These are phyloP conservation scores for Atta texana DNA, from an alignment of 1,140 invertebrate genomes.

Conservation along the genomic window DNA sequence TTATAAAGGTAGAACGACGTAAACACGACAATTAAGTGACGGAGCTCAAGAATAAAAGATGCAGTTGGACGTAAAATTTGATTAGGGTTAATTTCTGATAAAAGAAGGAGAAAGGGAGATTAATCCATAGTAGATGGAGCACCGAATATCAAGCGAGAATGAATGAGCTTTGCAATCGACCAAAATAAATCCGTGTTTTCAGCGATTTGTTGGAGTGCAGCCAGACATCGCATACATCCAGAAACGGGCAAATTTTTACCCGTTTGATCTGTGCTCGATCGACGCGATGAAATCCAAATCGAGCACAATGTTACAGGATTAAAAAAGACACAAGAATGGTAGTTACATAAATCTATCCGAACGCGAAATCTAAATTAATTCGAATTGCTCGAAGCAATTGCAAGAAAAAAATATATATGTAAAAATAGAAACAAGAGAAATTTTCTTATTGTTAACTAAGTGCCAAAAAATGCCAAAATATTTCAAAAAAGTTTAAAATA, in stretches of 20 bases:
- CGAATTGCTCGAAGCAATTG: not conserved
- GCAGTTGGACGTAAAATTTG: not conserved
- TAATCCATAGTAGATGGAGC: conserved; percentile 2
- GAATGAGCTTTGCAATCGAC: conserved; percentile 40
- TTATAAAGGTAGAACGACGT: not conserved
- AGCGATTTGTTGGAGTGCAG: conserved; percentile 45
- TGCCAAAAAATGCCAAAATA: not conserved
- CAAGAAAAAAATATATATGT: not conserved
- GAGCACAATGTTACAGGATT: not conserved
- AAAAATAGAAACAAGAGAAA: not conserved
- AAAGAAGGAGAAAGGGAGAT: not conserved
- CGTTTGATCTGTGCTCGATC: not conserved
- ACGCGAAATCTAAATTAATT: not conserved
- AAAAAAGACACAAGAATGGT: not conserved
- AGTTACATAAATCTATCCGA: conserved; percentile 29
- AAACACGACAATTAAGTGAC: conserved; percentile 30
- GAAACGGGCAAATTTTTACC: not conserved
- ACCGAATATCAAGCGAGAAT: not conserved
- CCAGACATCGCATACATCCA: conserved; percentile 20
- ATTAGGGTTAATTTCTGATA: conserved; percentile 18
- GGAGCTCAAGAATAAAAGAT: not conserved
- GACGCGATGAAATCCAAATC: conserved; percentile 15
- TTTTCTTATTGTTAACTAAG: not conserved
- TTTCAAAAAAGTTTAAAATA: not conserved
- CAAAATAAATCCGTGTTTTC: conserved; percentile 50